Evolutionary conservation across 2,113 vertebrate genomes (phyloP).

Genomic region (Pangasianodon gigas): DNA sequence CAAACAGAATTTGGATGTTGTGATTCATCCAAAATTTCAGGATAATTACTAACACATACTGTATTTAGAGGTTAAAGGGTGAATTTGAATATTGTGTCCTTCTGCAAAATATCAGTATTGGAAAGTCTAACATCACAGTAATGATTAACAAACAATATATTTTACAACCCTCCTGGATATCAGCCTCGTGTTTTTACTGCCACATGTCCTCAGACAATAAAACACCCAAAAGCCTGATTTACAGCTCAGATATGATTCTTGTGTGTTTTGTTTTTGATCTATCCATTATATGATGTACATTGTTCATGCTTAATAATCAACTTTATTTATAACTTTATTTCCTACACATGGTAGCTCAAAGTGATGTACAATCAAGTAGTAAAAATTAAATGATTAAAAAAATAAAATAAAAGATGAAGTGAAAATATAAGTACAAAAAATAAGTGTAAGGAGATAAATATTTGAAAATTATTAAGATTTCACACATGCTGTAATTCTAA

Average conservation of each 20-base stretch:
- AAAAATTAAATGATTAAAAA: neutral
- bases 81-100: neutral
- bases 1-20: neutral
- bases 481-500: neutral
- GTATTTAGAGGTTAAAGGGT: neutral
- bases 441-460: neutral
- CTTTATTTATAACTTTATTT: neutral
- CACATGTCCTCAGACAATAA: neutral
- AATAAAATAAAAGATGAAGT: neutral
- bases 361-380: too few species aligned
- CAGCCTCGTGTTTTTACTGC: neutral
- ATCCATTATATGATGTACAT: neutral
- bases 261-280: neutral
- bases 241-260: neutral
- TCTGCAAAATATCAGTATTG: neutral
- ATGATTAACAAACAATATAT: neutral
- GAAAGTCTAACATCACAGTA: neutral
- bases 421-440: neutral
- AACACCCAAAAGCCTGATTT: neutral
- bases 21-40: neutral
- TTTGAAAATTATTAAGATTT: neutral
- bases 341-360: neutral
- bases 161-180: neutral
- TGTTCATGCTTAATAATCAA: neutral
- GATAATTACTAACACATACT: neutral